phyloP scores from a whole-genome alignment of 2,888 invertebrate species.

The Chorisops tibialis region DNA sequence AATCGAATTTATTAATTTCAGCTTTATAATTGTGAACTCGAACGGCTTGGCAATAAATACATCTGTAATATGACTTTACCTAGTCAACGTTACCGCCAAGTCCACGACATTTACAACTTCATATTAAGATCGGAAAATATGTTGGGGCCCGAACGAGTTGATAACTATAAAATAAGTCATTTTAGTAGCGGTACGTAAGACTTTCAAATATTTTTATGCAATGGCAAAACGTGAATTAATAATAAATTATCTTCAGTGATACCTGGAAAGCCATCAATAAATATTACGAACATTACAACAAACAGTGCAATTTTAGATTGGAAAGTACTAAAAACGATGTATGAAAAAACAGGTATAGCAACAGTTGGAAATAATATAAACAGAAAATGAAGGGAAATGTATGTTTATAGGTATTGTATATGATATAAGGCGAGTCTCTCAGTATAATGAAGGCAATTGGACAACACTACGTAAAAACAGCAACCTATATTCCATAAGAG shows the following conservation, averaged over 20 bases:
- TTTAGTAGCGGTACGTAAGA: constrained; percentile 43
- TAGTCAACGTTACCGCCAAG: constrained; percentile 53
- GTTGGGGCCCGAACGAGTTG: constrained; percentile 57
- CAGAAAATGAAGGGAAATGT: too few species aligned
- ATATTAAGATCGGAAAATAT: constrained; percentile 59
- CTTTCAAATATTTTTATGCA: too few species aligned
- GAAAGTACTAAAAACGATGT: constrained; percentile 24
- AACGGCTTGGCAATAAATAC: constrained; percentile 33
- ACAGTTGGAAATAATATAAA: too few species aligned
- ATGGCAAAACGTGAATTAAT: too few species aligned
- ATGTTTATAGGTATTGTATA: too few species aligned
- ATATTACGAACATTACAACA: constrained; percentile 39
- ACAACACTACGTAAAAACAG: too few species aligned
- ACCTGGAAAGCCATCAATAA: constrained; percentile 40
- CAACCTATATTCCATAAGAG: too few species aligned
- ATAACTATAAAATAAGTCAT: constrained; percentile 55
- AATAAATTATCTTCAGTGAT: too few species aligned
- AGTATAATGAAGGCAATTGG: too few species aligned
- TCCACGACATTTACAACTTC: constrained; percentile 57
- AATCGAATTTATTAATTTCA: too few species aligned
- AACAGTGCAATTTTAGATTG: constrained; percentile 42
- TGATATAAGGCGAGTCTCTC: too few species aligned
- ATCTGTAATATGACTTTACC: constrained; percentile 27
- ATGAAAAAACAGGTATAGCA: too few species aligned
- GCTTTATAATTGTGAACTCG: constrained; percentile 49